Conservation (phyloP, 2,888 invertebrate species). For the Chymomyza fuscimana region DNA sequence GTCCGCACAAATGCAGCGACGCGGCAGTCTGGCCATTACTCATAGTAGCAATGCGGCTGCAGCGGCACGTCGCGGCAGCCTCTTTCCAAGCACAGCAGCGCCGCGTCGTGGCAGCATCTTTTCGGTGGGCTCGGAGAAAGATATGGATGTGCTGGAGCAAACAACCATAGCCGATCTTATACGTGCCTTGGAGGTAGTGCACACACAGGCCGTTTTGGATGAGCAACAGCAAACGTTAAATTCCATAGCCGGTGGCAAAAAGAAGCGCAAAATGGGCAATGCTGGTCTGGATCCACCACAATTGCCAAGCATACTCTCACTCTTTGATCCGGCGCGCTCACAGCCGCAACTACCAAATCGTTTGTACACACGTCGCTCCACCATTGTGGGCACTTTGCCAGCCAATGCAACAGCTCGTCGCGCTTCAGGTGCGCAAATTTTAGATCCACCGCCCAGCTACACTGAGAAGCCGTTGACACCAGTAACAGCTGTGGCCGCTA, state of each 20-base stretch:
- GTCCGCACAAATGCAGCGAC: constrained; percentile 63
- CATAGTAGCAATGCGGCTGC: constrained; percentile 54
- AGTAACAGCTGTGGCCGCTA: background rate
- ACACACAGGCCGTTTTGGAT: constrained; percentile 80
- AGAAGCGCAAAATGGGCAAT: constrained; percentile 81
- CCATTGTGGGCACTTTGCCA: constrained; percentile 75
- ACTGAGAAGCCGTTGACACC: constrained; percentile 55
- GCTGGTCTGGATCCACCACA: constrained; percentile 80
- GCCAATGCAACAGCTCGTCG: constrained; percentile 45
- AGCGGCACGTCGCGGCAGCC: constrained; percentile 72
- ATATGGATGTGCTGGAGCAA: constrained; percentile 84
- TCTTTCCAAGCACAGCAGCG: constrained; percentile 62
- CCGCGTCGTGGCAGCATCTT: constrained; percentile 76
- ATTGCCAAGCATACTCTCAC: constrained; percentile 80
- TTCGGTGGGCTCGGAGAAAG: constrained; percentile 74
- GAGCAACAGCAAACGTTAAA: constrained; percentile 59
- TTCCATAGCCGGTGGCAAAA: constrained; percentile 44
- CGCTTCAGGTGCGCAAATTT: constrained; percentile 61
- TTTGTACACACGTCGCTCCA: constrained; percentile 75
- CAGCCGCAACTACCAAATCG: constrained; percentile 72
- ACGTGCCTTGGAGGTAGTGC: constrained; percentile 87
- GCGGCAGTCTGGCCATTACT: constrained; percentile 67
- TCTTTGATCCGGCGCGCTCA: constrained; percentile 78
- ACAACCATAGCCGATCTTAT: constrained; percentile 91
- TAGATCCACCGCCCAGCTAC: constrained; percentile 78